Conservation (phyloP, 2,888 invertebrate species). For the Synanthedon vespiformis region DNA sequence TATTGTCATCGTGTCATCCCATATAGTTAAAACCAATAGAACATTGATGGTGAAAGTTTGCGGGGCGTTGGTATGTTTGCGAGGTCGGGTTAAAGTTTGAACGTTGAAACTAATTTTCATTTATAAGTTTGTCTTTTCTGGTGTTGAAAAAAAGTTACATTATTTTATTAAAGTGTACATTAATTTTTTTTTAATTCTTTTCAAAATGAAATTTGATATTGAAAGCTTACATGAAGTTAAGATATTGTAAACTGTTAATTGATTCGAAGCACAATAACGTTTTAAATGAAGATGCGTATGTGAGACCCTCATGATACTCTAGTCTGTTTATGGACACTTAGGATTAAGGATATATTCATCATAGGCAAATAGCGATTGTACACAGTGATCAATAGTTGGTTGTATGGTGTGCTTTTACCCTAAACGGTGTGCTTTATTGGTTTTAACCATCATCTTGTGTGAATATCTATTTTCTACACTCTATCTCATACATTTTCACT, state of each 20-base stretch:
- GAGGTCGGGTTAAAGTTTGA: no score
- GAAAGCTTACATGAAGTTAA: no score
- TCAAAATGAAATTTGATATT: no score
- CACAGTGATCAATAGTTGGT: conserved; percentile 2
- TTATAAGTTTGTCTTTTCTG: no score
- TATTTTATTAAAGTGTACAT: no score
- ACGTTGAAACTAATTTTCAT: no score
- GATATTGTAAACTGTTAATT: no score
- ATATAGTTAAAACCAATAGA: conserved; percentile 53
- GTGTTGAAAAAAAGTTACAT: no score
- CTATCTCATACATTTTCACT: conserved; percentile 36
- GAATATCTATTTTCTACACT: conserved; percentile 61
- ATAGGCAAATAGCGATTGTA: conserved; percentile 5
- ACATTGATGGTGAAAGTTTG: conserved; percentile 13
- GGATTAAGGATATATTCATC: conserved; percentile 6
- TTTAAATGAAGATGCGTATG: neutral
- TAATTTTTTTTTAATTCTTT: no score
- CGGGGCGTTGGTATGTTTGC: no score
- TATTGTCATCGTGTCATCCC: conserved; percentile 22
- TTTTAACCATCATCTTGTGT: conserved; percentile 34
- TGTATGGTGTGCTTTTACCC: neutral
- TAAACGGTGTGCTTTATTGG: conserved; percentile 49
- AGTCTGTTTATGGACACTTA: conserved; percentile 9
- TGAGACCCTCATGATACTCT: conserved; percentile 7
- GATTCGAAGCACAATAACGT: conserved; percentile 1